Conservation (phyloP, 2,888 invertebrate genomes). For the Mantis religiosa region DNA sequence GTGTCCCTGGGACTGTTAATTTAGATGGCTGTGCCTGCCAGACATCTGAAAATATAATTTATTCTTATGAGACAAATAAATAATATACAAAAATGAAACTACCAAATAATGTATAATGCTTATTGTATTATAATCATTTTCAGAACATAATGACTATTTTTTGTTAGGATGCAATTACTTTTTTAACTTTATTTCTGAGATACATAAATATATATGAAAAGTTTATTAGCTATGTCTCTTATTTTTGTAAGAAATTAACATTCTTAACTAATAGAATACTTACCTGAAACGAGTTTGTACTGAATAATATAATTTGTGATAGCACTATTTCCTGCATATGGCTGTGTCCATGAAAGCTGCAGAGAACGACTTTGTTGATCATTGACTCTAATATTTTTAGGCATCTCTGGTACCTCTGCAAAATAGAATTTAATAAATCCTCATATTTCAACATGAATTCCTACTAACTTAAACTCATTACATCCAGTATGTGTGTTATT, state of each 20-base stretch:
- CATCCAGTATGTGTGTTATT: neutral
- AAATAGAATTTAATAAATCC: slow-evolving; percentile 6
- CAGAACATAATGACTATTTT: too few relatives aligned
- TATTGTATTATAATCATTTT: too few relatives aligned
- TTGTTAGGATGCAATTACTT: too few relatives aligned
- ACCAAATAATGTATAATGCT: too few relatives aligned
- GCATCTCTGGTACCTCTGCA: slow-evolving; percentile 81
- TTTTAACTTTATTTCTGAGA: too few relatives aligned
- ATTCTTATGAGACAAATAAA: neutral
- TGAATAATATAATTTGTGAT: slow-evolving; percentile 85
- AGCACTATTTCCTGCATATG: slow-evolving; percentile 84
- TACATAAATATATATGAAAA: too few relatives aligned
- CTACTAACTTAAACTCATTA: neutral
- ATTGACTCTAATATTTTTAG: slow-evolving; percentile 77
- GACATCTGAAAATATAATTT: slow-evolving; percentile 53
- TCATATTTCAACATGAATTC: neutral
- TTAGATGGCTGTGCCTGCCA: slow-evolving; percentile 81
- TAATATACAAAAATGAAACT: neutral
- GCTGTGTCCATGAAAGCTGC: slow-evolving; percentile 84
- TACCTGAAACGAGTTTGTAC: slow-evolving; percentile 80
- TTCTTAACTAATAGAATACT: slow-evolving; percentile 23
- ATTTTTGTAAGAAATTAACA: too few relatives aligned
- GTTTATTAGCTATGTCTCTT: too few relatives aligned
- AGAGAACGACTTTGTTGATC: slow-evolving; percentile 81
- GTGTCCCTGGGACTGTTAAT: slow-evolving; percentile 76